These are phyloP conservation scores for Cyclopterus lumpus DNA, from an alignment of 2,797 vertebrate species.

Conservation along the genomic window DNA sequence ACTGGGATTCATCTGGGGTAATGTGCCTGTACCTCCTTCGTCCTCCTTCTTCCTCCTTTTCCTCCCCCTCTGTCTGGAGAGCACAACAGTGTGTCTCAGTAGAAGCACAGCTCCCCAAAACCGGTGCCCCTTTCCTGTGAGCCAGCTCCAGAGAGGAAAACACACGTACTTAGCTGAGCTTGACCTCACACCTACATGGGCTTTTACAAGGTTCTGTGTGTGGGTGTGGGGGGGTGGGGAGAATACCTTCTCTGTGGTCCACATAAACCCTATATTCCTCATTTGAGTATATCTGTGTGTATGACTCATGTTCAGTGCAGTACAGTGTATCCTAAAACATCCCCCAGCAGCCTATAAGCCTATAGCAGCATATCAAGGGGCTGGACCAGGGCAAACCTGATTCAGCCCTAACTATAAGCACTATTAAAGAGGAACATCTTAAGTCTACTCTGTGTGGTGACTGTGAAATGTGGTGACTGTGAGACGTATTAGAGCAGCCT, in stretches of 20 bases:
- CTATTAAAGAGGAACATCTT: no score
- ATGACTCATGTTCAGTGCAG: constrained; percentile 12
- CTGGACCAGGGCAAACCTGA: no score
- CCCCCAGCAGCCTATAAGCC: no score
- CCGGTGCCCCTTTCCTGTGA: constrained; percentile 85
- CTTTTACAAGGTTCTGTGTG: constrained; percentile 30
- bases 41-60: constrained; percentile 45
- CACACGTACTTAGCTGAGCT: constrained; percentile 33
- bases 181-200: constrained; percentile 65
- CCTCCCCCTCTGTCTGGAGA: constrained; percentile 77
- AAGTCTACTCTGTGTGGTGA: no score
- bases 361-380: no score
- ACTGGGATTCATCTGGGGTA: constrained; percentile 25
- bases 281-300: neutral
- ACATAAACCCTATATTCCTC: constrained; percentile 33
- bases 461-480: no score
- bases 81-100: constrained; percentile 86
- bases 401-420: no score
- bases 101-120: constrained; percentile 81
- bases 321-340: no score
- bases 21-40: constrained; percentile 35
- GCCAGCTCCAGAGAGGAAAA: constrained; percentile 70
- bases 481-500: no score
- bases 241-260: constrained; percentile 61
- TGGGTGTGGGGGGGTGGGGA: constrained; percentile 26